Base-by-base conservation (phyloP, 2,113 vertebrate genomes). In the Myanophis thanlyinensis region DNA sequence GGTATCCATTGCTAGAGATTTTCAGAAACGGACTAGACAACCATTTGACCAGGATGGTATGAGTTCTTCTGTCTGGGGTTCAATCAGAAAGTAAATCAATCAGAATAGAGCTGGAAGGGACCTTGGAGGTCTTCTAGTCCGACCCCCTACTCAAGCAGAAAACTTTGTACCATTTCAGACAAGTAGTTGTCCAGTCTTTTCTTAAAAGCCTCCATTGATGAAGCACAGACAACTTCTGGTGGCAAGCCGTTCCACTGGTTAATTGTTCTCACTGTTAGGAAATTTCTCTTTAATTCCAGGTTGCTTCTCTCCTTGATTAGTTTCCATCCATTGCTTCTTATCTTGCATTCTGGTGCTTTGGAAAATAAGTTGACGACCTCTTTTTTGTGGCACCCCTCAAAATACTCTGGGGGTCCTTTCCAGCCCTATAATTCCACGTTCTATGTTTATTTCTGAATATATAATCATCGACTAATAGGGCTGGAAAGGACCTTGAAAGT, bases 81-180 rank as follows among this genome's bases (percentile, higher is more conserved):
- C 56, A 62, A 30, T 54, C 20, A 54, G 53, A 62, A 27, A 59
- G 25, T 27, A 27, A 59, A 62, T 30, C 25, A 62, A 12, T 30
- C 10, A 30, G 56, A 30, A 62, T 62, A 12, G 27, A 13, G 27
- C 10, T 62, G 59, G 59, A 30, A 13, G 27, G 27, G 59, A 13
- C 27, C 27, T 62, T n/a, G 59, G 59, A 62, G 11, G 11, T 62
- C 11, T 30, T 62, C 59, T 62, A 62, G 59, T n/a, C 27, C 27
- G 5, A 0, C 27, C 59, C 59, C 4, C 10, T 62, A 27, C 10
- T 59, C 25, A 59, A 30, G 25, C 25, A 30, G 2, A 11, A 59
- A 1, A 59, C 3, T 10, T 1, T 62, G 0, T 12, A 30, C 3
- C 10, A 62, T 27, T 11, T 1, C 0, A 4, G 53, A 54, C 53